phyloP scores from a whole-genome alignment of 2,888 invertebrate species.

The Philaethria dido region DNA sequence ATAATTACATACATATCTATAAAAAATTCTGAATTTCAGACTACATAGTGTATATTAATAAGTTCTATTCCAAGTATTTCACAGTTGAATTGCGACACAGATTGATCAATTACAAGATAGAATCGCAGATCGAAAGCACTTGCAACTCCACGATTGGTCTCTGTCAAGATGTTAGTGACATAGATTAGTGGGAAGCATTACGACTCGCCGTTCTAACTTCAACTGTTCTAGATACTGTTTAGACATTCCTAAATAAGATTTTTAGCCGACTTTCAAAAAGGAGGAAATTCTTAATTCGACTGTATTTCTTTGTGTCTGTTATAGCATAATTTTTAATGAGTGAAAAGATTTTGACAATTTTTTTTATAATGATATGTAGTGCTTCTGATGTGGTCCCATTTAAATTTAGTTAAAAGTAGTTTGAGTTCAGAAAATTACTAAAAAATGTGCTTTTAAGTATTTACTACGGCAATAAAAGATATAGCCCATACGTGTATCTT shows the following conservation, averaged over 20 bases:
- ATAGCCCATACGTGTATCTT: no score
- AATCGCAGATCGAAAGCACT: constrained; percentile 30
- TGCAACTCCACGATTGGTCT: constrained; percentile 25
- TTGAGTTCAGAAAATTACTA: no score
- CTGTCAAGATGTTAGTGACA: constrained; percentile 29
- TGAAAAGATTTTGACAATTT: no score
- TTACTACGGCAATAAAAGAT: no score
- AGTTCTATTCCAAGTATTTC: neutral
- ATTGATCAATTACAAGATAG: constrained; percentile 35
- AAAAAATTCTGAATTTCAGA: neutral
- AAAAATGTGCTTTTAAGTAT: no score
- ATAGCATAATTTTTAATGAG: no score
- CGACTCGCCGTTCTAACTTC: constrained; percentile 3
- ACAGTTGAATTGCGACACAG: constrained; percentile 19
- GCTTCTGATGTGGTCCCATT: no score
- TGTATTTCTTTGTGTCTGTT: no score
- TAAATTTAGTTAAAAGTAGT: no score
- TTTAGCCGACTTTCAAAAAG: no score
- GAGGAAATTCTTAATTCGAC: no score
- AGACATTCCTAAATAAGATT: neutral
- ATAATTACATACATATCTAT: neutral
- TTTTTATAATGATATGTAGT: no score
- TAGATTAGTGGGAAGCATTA: constrained; percentile 23
- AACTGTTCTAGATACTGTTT: constrained; percentile 8
- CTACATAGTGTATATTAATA: neutral